Evolutionary conservation across 2,797 vertebrate genomes (phyloP).

Genomic region (Poecilia wingei): DNA sequence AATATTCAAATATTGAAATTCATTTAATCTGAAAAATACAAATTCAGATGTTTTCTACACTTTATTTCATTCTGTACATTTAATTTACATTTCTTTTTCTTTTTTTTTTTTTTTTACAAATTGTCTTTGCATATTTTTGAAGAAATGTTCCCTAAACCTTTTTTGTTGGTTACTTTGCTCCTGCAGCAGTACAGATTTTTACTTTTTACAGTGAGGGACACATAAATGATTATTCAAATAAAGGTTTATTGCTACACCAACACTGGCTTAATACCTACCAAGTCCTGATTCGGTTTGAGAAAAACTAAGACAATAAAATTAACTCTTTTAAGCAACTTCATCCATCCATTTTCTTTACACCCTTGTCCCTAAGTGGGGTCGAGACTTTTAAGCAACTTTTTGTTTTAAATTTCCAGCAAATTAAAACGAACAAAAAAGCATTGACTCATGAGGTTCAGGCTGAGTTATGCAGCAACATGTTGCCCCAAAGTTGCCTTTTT

Average conservation of each 20-base stretch:
- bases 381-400: background rate
- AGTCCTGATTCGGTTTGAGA: background rate
- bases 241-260: background rate
- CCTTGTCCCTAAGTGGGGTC: no score
- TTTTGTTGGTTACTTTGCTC: background rate
- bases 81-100: no score
- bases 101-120: background rate
- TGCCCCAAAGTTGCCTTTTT: conserved; percentile 33
- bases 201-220: background rate
- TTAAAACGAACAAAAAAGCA: background rate
- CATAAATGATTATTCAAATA: background rate
- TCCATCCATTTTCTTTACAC: no score
- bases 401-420: background rate
- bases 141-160: background rate
- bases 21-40: no score
- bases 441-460: background rate
- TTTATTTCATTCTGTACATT: background rate
- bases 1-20: no score
- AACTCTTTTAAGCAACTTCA: background rate
- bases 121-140: background rate
- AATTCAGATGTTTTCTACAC: background rate
- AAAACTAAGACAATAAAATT: background rate
- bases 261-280: background rate
- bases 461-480: background rate
- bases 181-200: background rate